phyloP scores from a whole-genome alignment of 2,797 vertebrate species.

The Glossophaga mutica region DNA sequence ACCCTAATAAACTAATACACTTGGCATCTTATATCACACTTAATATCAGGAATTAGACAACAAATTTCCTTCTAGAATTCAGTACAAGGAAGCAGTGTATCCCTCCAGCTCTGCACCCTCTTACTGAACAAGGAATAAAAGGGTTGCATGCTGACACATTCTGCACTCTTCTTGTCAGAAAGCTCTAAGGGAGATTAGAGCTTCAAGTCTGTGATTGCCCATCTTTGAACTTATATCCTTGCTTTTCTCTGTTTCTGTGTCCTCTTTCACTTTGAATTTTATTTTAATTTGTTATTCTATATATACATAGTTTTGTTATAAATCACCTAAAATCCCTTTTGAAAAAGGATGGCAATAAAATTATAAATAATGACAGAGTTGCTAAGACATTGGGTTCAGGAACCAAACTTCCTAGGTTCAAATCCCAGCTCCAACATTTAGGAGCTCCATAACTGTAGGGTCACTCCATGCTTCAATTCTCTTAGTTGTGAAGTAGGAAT shows the following conservation, averaged over 20 bases:
- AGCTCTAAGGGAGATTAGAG: not conserved
- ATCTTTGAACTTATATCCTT: not conserved
- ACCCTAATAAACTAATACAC: not conserved
- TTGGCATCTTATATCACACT: not conserved
- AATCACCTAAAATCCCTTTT: not conserved
- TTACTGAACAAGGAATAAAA: not conserved
- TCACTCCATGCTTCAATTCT: not conserved
- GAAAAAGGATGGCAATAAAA: not conserved
- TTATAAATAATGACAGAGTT: not conserved
- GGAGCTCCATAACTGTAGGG: not conserved
- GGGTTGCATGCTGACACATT: not conserved
- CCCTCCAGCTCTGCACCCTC: not conserved
- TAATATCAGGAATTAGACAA: not conserved
- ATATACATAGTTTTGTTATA: not conserved
- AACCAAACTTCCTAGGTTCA: not conserved
- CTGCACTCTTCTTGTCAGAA: not conserved
- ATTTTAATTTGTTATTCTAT: not conserved
- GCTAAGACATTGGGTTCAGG: not conserved
- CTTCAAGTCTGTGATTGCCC: not conserved
- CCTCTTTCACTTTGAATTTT: not conserved
- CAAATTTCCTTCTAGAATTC: not conserved
- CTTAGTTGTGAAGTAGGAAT: not conserved
- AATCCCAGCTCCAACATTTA: not conserved
- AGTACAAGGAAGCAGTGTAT: not conserved
- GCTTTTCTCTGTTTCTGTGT: not conserved